A percentile compares a stretch with the other conserved stretches of the same genome.
These are phyloP conservation scores for Papilio helenus DNA, from an alignment of 1,140 invertebrate species.

Conservation along the genomic window DNA sequence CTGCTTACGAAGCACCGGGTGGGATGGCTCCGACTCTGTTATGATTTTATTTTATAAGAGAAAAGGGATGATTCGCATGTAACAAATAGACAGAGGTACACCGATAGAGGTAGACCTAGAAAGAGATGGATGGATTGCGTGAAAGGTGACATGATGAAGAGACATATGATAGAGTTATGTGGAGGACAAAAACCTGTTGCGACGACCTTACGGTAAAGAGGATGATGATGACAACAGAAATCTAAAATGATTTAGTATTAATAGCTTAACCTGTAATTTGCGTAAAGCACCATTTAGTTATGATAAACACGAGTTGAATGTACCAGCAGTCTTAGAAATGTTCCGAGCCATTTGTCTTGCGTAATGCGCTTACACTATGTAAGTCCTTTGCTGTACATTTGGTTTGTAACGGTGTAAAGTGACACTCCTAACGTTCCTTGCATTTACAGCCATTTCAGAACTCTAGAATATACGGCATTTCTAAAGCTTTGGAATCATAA, in stretches of 20 bases:
- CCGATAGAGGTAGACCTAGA: too few species aligned
- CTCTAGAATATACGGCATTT: not conserved
- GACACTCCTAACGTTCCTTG: slow-evolving; percentile 14
- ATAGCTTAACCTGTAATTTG: not conserved
- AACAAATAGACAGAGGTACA: too few species aligned
- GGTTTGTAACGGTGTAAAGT: slow-evolving; percentile 32
- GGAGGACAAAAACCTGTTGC: too few species aligned
- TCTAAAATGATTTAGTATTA: not conserved
- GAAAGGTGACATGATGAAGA: too few species aligned
- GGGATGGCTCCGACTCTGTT: slow-evolving; percentile 75
- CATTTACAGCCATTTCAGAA: not conserved
- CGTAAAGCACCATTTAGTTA: slow-evolving; percentile 12
- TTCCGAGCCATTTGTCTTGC: slow-evolving; percentile 34
- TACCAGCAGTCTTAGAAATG: slow-evolving; percentile 37
- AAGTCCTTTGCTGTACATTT: slow-evolving; percentile 37
- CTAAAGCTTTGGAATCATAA: not conserved
- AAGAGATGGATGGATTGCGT: too few species aligned
- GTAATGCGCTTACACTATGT: slow-evolving; percentile 38
- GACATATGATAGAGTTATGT: too few species aligned
- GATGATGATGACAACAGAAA: too few species aligned
- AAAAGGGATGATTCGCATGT: too few species aligned
- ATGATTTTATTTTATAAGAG: too few species aligned
- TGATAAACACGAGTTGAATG: slow-evolving; percentile 31
- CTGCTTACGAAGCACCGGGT: slow-evolving; percentile 78
- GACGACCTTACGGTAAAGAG: too few species aligned